Conservation (phyloP, 1,140 invertebrate species). For the Globodera rostochiensis region DNA sequence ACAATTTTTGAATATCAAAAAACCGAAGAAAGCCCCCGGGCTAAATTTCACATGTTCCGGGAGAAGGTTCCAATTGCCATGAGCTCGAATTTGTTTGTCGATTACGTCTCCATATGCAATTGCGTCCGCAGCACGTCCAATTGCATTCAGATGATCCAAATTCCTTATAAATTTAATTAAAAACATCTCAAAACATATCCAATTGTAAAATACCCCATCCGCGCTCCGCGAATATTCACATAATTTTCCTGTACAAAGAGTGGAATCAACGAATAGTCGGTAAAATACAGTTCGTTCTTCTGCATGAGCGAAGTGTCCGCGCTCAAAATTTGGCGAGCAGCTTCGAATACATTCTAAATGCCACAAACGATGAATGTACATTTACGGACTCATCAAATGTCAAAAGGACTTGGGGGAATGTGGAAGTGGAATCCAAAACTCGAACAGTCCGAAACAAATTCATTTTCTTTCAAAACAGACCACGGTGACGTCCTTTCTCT, state of each 20-base stretch:
- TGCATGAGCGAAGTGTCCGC: constrained; percentile 76
- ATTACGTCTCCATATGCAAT: constrained; percentile 84
- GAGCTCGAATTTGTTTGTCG: constrained; percentile 78
- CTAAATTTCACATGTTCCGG: constrained; percentile 75
- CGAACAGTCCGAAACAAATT: too few relatives aligned
- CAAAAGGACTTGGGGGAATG: too few relatives aligned
- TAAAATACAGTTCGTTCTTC: constrained; percentile 90
- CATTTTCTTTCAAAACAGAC: constrained; percentile 14
- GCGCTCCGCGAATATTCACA: constrained; percentile 67
- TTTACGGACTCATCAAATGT: too few relatives aligned
- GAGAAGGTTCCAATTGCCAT: constrained; percentile 84
- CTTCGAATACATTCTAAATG: constrained; percentile 80
- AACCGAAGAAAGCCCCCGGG: not conserved
- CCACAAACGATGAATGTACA: not conserved
- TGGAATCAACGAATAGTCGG: constrained; percentile 90
- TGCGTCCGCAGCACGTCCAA: constrained; percentile 80
- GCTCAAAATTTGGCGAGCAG: constrained; percentile 78
- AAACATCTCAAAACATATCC: not conserved
- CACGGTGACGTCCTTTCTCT: constrained; percentile 53
- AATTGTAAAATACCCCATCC: constrained; percentile 39
- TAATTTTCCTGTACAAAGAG: constrained; percentile 99
- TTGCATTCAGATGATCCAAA: constrained; percentile 71
- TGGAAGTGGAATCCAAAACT: too few relatives aligned
- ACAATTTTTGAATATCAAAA: not conserved
- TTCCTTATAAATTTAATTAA: constrained; percentile 46